Conservation (phyloP, 2,113 vertebrate species). For the Dunckerocampus dactyliophorus region DNA sequence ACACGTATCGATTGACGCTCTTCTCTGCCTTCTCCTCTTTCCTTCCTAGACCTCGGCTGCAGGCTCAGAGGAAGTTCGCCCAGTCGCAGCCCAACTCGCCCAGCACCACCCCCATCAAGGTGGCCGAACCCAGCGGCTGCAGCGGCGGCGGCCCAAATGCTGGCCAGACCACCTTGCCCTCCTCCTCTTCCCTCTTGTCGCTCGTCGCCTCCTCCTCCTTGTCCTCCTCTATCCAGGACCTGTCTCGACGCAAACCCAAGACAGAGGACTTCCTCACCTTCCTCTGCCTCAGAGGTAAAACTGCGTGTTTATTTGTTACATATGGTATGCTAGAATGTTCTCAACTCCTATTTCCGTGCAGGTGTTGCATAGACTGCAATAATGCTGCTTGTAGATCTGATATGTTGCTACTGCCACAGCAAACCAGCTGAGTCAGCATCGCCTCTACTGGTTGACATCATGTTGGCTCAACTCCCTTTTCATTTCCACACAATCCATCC, state of each 20-base stretch:
- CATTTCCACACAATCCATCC: no score
- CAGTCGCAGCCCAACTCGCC: slow-evolving; percentile 99
- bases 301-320: neutral
- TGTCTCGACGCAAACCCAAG: slow-evolving; percentile 97
- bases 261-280: slow-evolving; percentile 99
- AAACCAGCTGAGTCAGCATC: no score
- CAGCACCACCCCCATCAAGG: slow-evolving; percentile 97
- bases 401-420: no score
- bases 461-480: no score
- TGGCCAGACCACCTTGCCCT: slow-evolving; percentile 71
- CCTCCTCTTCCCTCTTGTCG: slow-evolving; percentile 61
- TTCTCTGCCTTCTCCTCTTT: neutral
- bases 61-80: slow-evolving; percentile 99
- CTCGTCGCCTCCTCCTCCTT: slow-evolving; percentile 72
- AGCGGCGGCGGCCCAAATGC: slow-evolving; percentile 51
- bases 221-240: slow-evolving; percentile 90
- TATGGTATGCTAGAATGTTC: no score
- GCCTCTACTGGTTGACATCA: no score
- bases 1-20: neutral
- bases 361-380: no score
- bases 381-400: no score
- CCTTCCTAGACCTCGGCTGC: slow-evolving; percentile 86
- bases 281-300: slow-evolving; percentile 96
- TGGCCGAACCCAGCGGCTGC: slow-evolving; percentile 76
- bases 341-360: no score